Base-by-base conservation (phyloP, 2,888 invertebrate genomes). In the Apomyelois bistriatella region DNA sequence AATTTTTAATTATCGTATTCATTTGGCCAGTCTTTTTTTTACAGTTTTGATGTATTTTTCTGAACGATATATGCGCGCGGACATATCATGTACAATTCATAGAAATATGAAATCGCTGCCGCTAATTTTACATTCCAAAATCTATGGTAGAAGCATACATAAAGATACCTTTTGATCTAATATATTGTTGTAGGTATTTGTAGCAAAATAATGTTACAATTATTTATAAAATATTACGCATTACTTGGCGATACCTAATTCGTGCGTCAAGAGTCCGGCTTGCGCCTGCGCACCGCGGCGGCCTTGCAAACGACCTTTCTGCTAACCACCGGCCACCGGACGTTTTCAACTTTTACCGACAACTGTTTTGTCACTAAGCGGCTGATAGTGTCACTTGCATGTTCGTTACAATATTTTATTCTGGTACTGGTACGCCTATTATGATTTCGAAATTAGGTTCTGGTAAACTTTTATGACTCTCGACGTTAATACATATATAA, bases 271-370 rank as follows among this genome's bases (percentile, higher is more conserved):
- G 22, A 32, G 38, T 48, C 40, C 30, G 41, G 40, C 3, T 36
- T 35, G 15, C 37, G 49, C 49, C 49, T 5, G 42, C 51, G 42
- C 43, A 35, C n/a, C n/a, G n/a, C 15, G 8, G 3, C 61, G 56
- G 58, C 72, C 82, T 83, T 81, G 79, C 66, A 12, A 62, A 65
- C 75, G 77, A 67, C 84, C 85, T 85, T 61, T 22, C 22, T 66
- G 66, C 70, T 72, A 72, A 64, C 60, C 53, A 56, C 59, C 62
- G 66, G 72, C 60, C 53, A 56, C 59, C 62, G 66, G 72, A 74
- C 72, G 69, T 74, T 73, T 74, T 70, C 64, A 68, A 80, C 79
- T 79, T 74, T 81, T 76, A 72, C 78, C 59, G 53, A 22, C 43
- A 46, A 57, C 58, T 46, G 62, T 42, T 35, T 43, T 42, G 51